These are phyloP conservation scores for Aratinga solstitialis DNA, from an alignment of 2,797 vertebrate species.

Conservation along the genomic window DNA sequence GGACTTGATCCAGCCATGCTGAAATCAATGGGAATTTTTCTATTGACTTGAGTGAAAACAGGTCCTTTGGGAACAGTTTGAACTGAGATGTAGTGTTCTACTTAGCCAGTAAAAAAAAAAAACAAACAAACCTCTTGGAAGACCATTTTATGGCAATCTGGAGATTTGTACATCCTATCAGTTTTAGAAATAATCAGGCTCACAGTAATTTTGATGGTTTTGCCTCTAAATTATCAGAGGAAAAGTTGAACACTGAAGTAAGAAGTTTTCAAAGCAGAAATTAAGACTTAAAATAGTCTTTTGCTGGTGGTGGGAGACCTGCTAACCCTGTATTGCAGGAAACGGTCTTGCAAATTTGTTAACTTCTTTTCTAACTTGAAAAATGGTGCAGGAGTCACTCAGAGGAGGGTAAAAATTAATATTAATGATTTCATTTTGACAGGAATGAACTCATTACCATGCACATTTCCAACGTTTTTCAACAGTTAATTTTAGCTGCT, in stretches of 20 bases:
- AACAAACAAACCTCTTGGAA: not conserved
- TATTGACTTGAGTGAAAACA: constrained; percentile 17
- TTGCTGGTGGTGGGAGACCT: not conserved
- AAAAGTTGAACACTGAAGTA: not conserved
- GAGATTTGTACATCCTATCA: not conserved
- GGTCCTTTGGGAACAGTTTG: constrained; percentile 17
- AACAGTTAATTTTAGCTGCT: constrained; percentile 71
- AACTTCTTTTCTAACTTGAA: constrained; percentile 53
- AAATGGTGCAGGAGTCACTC: constrained; percentile 56
- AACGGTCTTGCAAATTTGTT: constrained; percentile 15
- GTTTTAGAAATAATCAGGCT: not conserved
- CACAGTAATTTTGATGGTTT: not conserved
- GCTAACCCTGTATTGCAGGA: not conserved
- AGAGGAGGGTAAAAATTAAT: constrained; percentile 65
- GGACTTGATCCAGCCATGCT: constrained; percentile 15
- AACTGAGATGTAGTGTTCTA: constrained; percentile 11
- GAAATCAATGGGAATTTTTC: constrained; percentile 49
- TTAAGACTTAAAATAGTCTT: not conserved
- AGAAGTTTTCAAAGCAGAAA: not conserved
- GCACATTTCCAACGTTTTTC: constrained; percentile 69
- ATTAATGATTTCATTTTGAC: constrained; percentile 69
- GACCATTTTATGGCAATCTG: not conserved
- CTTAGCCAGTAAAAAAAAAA: not conserved
- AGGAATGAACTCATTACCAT: constrained; percentile 66
- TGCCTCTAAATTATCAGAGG: not conserved